Evolutionary conservation across 2,797 vertebrate genomes (phyloP).

Genomic region (Phataginus tricuspis): DNA sequence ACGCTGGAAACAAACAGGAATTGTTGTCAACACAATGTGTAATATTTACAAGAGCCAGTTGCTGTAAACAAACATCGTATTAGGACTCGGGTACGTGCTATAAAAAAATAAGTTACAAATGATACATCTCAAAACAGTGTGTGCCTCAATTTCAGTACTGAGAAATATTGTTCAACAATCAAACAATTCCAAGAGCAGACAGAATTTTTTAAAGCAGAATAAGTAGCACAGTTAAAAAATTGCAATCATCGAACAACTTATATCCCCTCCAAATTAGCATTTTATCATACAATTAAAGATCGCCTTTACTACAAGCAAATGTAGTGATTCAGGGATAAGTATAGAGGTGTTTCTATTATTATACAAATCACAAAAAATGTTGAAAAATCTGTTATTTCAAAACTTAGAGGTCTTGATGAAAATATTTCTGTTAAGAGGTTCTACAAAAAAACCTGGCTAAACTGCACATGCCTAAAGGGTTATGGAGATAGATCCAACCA

Average conservation of each 20-base stretch:
- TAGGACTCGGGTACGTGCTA: neutral
- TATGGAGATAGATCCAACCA: neutral
- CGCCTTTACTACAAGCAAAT: neutral
- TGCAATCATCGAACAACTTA: neutral
- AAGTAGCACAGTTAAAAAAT: neutral
- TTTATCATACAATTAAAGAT: neutral
- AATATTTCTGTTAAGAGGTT: neutral
- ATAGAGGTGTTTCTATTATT: neutral
- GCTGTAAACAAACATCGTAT: neutral
- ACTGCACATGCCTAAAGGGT: neutral
- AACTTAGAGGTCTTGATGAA: neutral
- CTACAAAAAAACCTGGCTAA: neutral
- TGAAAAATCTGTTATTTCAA: constrained; percentile 15
- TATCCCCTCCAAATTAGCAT: neutral
- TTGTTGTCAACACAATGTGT: neutral
- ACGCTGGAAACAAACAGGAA: neutral
- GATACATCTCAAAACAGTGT: neutral
- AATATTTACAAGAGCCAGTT: neutral
- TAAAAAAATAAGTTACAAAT: neutral
- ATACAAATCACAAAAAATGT: neutral
- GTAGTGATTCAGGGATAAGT: neutral
- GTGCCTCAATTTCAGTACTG: neutral
- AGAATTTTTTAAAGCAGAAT: neutral
- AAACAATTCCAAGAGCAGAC: neutral
- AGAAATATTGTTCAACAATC: neutral